A percentile compares a stretch with the other conserved stretches of the same genome.
phyloP scores from a whole-genome alignment of 2,888 invertebrate genomes.

The Nymphalis urticae region DNA sequence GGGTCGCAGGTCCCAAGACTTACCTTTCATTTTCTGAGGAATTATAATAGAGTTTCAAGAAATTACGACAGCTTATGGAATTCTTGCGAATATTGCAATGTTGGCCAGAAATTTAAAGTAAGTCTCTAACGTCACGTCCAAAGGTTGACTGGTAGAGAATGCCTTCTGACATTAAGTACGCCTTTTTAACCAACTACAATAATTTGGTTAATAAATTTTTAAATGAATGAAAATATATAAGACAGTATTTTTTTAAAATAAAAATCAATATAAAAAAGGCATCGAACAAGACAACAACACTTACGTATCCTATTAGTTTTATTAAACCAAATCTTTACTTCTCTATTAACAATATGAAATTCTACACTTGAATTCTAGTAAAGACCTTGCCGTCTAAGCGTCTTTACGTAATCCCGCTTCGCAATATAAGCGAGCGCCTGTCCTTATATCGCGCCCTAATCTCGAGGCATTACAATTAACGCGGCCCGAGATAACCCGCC shows the following conservation, averaged over 20 bases:
- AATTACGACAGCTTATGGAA: conserved; percentile 59
- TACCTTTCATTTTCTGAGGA: conserved; percentile 70
- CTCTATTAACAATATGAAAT: neutral
- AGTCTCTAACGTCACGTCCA: neutral
- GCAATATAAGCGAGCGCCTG: conserved; percentile 45
- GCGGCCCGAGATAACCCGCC: conserved; percentile 77
- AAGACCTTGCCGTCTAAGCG: conserved; percentile 25
- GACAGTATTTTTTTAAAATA: neutral
- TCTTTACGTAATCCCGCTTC: conserved; percentile 52
- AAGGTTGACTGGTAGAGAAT: too few relatives aligned
- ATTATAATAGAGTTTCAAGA: conserved; percentile 65
- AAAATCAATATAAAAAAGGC: neutral
- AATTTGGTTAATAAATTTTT: too few relatives aligned
- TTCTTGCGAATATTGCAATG: conserved; percentile 7
- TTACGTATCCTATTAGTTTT: neutral
- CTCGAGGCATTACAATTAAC: conserved; percentile 80
- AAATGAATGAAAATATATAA: neutral
- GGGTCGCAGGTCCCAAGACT: conserved; percentile 66
- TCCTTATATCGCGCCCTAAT: conserved; percentile 74
- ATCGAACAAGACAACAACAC: too few relatives aligned
- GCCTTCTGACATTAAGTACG: too few relatives aligned
- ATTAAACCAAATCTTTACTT: neutral
- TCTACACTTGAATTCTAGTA: conserved; percentile 12
- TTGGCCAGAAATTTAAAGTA: neutral
- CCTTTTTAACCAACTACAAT: neutral